Evolutionary conservation across 2,113 vertebrate genomes (phyloP), one percentile per base, ranked within the genome.

Genomic region (Suncus etruscus): DNA sequence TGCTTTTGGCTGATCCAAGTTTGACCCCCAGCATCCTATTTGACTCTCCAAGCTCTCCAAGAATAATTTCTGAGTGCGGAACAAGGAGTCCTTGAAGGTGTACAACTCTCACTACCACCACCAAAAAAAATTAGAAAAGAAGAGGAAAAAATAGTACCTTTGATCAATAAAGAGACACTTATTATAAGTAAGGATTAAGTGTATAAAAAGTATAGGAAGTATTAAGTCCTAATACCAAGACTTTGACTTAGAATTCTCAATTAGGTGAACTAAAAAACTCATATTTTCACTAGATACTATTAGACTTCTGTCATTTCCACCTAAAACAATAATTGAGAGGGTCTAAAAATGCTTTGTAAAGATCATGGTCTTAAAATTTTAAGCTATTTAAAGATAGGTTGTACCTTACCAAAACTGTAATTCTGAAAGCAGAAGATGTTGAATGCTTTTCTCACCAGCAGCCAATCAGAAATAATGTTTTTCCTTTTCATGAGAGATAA

Each of bases 281-380:
- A 27, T 11, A 1, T 69, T 15, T 81, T 83, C 32, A 10, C 24
- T 79, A 29, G 25, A 73, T 89, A 4, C 2, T 54, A 32, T 61
- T 66, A 76, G 29, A 80, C 83, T 91, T 91, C 48, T 81, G 10
- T 78, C 9, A 50, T 88, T 82, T 87, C 74, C 15, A 61, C n/a
- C 16, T 66, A 47, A 77, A 78, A 86, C 29, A 65, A 32, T 78
- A 51, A 54, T 54, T 54, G 16, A 54, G 51, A 54, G 51, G 16
- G 16, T 15, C 11, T 11, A 54, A 2, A 54, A 54, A 54, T 76
- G 24, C 48, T 88, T 58, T 83, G 16, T 24, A 93, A n/a, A 78
- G n/a, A 32, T 31, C 18, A 25, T n/a, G 25, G 12, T 14, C 15
- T 4, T 25, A 8, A 83, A 61, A 51, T 90, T 94, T 90, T 73